Percentiles rank a stretch among this genome's conserved stretches.
These are phyloP conservation scores for Bombylius discolor DNA, from an alignment of 2,888 invertebrate species.

Conservation along the genomic window DNA sequence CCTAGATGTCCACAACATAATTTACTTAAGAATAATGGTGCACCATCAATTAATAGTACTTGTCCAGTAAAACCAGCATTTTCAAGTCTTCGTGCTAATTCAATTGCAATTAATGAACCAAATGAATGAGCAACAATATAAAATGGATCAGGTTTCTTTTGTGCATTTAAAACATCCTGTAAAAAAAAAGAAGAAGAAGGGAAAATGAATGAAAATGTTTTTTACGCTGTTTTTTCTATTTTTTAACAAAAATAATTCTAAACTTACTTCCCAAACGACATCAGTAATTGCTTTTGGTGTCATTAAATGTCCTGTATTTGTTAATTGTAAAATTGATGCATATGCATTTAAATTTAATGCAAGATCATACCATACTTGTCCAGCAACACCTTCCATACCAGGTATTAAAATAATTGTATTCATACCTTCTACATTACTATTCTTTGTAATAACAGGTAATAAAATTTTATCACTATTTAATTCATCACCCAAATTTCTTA, in stretches of 20 bases:
- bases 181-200: constrained; percentile 12
- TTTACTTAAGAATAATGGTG: constrained; percentile 54
- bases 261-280: constrained; percentile 24
- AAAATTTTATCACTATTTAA: constrained; percentile 40
- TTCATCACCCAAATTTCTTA: constrained; percentile 51
- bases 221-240: no score
- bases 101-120: constrained; percentile 64
- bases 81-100: constrained; percentile 61
- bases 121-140: constrained; percentile 79
- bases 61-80: constrained; percentile 48
- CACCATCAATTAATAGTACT: constrained; percentile 67
- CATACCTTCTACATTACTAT: constrained; percentile 26
- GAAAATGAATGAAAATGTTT: background rate
- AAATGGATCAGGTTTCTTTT: constrained; percentile 48
- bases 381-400: constrained; percentile 54
- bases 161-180: constrained; percentile 47
- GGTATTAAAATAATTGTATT: constrained; percentile 42
- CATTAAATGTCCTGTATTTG: constrained; percentile 22
- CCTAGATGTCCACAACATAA: constrained; percentile 25
- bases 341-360: constrained; percentile 22
- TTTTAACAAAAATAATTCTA: no score
- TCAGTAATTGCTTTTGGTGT: constrained; percentile 24
- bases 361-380: constrained; percentile 31
- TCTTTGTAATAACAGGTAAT: constrained; percentile 40
- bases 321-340: constrained; percentile 26